phyloP scores from a whole-genome alignment of 2,113 vertebrate species.

The Semnornis frantzii region DNA sequence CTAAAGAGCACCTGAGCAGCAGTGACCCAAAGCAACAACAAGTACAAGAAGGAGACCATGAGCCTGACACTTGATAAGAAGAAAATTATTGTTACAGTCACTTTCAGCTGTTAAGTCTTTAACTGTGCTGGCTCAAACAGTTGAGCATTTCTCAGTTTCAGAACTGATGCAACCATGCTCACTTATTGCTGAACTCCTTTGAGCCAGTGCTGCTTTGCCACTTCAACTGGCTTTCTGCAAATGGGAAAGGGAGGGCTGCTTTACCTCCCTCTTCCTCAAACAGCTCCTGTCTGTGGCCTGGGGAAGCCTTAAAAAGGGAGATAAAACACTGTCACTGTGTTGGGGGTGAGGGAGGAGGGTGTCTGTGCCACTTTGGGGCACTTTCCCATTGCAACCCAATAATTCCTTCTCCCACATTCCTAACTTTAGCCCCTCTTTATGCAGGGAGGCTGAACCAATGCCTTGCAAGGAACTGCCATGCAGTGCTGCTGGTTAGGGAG shows the following conservation, averaged over 20 bases:
- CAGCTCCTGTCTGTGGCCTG: accelerated
- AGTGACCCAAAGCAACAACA: neutral
- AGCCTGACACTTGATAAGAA: neutral
- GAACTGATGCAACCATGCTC: neutral
- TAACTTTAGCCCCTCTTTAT: neutral
- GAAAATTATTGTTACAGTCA: neutral
- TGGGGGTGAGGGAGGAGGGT: neutral
- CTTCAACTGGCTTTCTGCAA: neutral
- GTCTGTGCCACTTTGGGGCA: neutral
- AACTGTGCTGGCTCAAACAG: neutral
- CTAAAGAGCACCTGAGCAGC: neutral
- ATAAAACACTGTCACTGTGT: neutral
- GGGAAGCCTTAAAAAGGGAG: neutral
- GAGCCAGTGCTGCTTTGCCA: neutral
- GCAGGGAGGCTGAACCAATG: neutral
- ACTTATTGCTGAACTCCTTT: neutral
- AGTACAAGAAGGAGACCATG: neutral
- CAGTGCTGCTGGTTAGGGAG: neutral
- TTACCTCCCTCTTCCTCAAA: neutral
- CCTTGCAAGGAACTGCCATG: neutral
- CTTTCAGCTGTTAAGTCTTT: neutral
- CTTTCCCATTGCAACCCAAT: neutral
- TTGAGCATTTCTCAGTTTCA: neutral
- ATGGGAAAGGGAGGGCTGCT: neutral
- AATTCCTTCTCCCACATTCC: neutral